These are phyloP conservation scores for Amphimallon solstitiale DNA, from an alignment of 2,888 invertebrate species.

Conservation along the genomic window DNA sequence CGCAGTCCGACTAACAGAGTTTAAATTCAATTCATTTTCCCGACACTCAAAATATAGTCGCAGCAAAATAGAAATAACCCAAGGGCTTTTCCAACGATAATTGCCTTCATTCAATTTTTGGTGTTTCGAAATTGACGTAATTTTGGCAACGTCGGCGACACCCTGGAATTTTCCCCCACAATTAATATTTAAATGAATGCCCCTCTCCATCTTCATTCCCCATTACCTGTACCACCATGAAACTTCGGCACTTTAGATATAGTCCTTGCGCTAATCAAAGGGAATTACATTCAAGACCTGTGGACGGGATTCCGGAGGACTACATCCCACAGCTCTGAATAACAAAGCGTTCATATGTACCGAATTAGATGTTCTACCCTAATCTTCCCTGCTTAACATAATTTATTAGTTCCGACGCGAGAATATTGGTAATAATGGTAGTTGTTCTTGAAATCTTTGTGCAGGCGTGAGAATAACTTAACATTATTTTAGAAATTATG, in stretches of 20 bases:
- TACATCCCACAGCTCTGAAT: not conserved
- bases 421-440: constrained; percentile 3
- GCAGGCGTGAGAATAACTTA: too few species aligned
- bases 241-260: too few species aligned
- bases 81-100: too few species aligned
- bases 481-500: too few species aligned
- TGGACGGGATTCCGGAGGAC: not conserved
- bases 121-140: not conserved
- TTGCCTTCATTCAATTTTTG: not conserved
- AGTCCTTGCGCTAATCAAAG: constrained; percentile 2
- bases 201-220: not conserved
- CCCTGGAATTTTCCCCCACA: not conserved
- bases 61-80: not conserved
- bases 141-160: not conserved
- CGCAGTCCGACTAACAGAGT: too few species aligned
- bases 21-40: not conserved
- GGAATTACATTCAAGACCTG: constrained; percentile 10
- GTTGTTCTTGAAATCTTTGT: not conserved
- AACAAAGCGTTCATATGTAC: too few species aligned
- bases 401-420: constrained; percentile 1
- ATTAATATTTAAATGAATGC: constrained; percentile 11
- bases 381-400: not conserved
- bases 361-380: constrained; percentile 1
- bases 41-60: not conserved
- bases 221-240: not conserved